These are phyloP conservation scores for Dipodomys ordii DNA, from an alignment of 2,113 vertebrate genomes.

Conservation along the genomic window DNA sequence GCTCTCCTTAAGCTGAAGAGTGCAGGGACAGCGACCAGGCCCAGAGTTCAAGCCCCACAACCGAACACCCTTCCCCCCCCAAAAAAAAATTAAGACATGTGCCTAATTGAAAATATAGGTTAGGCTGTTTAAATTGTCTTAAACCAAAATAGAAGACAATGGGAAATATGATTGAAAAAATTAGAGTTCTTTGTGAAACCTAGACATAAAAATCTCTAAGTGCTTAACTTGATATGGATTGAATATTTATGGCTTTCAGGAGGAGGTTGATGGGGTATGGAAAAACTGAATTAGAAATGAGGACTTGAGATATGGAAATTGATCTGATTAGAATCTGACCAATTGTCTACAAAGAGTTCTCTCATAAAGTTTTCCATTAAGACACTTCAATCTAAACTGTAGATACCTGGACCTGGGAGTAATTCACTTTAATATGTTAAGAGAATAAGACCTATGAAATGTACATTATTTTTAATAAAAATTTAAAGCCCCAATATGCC, in stretches of 20 bases:
- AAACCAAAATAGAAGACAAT: constrained; percentile 73
- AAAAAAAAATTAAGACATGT: constrained; percentile 44
- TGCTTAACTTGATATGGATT: constrained; percentile 59
- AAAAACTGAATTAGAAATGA: constrained; percentile 70
- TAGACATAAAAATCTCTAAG: constrained; percentile 77
- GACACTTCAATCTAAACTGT: background rate
- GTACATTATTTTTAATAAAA: background rate
- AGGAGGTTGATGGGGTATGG: constrained; percentile 32
- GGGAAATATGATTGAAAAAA: constrained; percentile 44
- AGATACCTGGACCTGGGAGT: background rate
- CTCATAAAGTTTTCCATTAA: constrained; percentile 23
- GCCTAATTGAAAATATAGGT: background rate
- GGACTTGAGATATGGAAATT: background rate
- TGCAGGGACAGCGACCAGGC: too few relatives aligned
- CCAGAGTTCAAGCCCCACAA: too few relatives aligned
- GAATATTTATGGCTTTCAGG: constrained; percentile 79
- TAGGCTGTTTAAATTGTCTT: constrained; percentile 63
- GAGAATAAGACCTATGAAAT: background rate
- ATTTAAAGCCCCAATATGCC: background rate
- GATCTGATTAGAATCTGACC: constrained; percentile 7
- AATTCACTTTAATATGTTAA: constrained; percentile 10
- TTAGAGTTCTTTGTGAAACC: constrained; percentile 62
- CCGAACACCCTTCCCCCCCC: too few relatives aligned
- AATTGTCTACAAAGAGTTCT: background rate
- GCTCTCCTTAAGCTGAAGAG: too few relatives aligned